A percentile compares a stretch with the other conserved stretches of the same genome.
Conservation (phyloP, 1,140 invertebrate species). For the Drosophila fuyamai region DNA sequence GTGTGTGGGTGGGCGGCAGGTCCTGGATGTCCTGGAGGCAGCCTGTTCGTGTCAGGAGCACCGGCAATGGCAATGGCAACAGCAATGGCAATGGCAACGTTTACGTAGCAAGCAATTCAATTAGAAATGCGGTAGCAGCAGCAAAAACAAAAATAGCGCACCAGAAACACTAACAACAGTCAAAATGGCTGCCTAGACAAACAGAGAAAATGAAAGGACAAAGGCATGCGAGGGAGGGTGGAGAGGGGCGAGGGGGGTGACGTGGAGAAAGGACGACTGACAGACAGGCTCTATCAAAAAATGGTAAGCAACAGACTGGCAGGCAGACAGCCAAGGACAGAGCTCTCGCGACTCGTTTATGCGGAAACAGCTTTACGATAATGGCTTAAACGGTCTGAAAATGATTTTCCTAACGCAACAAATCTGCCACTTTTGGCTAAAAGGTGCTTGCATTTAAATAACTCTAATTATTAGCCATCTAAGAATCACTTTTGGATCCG, state of each 20-base stretch:
- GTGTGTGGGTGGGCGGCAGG: neutral
- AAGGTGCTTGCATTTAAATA: conserved; percentile 10
- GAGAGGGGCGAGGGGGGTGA: neutral
- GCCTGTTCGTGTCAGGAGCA: conserved; percentile 37
- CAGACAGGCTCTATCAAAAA: conserved; percentile 65
- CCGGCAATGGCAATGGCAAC: neutral
- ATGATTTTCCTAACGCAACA: neutral
- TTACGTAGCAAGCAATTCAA: conserved; percentile 80
- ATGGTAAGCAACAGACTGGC: conserved; percentile 59
- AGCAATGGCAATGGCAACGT: conserved; percentile 45
- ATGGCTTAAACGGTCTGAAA: conserved; percentile 17
- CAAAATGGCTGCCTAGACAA: conserved; percentile 70
- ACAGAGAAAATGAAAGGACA: conserved; percentile 48
- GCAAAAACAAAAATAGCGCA: conserved; percentile 44
- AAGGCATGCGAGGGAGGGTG: conserved; percentile 2
- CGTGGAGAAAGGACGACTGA: conserved; percentile 29
- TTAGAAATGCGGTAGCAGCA: conserved; percentile 72
- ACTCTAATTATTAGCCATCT: conserved; percentile 14
- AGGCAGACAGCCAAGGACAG: conserved; percentile 43
- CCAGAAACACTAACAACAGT: conserved; percentile 40
- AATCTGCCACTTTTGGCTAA: neutral
- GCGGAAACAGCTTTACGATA: conserved; percentile 31
- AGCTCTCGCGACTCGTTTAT: conserved; percentile 37
- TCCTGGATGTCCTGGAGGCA: conserved; percentile 23
- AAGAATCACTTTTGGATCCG: neutral